A percentile compares a stretch with the other conserved stretches of the same genome.
These are phyloP conservation scores for Imbricaverruca yamaguchii DNA, from an alignment of 2,888 invertebrate species.

Conservation along the genomic window DNA sequence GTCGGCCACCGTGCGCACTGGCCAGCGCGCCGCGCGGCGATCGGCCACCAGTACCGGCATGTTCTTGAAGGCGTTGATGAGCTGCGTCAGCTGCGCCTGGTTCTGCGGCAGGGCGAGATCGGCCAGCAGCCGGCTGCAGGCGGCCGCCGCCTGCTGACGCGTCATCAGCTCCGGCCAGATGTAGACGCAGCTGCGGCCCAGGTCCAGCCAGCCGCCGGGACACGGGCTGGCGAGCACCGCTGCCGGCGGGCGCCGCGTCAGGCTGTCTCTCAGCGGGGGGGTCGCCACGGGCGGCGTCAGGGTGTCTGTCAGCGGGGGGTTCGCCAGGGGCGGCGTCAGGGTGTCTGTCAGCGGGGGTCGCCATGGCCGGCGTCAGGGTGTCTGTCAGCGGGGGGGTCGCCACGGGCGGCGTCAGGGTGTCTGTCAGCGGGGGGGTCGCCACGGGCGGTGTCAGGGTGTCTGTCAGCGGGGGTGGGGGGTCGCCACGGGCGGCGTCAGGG, in stretches of 20 bases:
- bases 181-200: background rate
- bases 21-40: too few relatives aligned
- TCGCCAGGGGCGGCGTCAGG: too few relatives aligned
- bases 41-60: background rate
- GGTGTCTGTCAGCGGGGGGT: too few relatives aligned
- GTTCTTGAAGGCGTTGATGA: background rate
- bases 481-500: too few relatives aligned
- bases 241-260: background rate
- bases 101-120: background rate
- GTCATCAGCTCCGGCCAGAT: constrained; percentile 12
- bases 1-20: too few relatives aligned
- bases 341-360: too few relatives aligned
- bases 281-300: background rate
- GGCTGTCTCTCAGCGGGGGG: background rate
- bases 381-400: background rate
- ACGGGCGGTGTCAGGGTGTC: background rate
- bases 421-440: too few relatives aligned
- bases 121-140: background rate
- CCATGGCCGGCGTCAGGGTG: background rate
- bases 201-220: constrained; percentile 7
- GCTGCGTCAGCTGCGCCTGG: background rate
- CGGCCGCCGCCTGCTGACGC: background rate
- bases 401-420: too few relatives aligned
- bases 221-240: background rate
- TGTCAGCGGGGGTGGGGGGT: background rate